Conservation (phyloP, 2,888 invertebrate genomes). For the Andrena flavipes region DNA sequence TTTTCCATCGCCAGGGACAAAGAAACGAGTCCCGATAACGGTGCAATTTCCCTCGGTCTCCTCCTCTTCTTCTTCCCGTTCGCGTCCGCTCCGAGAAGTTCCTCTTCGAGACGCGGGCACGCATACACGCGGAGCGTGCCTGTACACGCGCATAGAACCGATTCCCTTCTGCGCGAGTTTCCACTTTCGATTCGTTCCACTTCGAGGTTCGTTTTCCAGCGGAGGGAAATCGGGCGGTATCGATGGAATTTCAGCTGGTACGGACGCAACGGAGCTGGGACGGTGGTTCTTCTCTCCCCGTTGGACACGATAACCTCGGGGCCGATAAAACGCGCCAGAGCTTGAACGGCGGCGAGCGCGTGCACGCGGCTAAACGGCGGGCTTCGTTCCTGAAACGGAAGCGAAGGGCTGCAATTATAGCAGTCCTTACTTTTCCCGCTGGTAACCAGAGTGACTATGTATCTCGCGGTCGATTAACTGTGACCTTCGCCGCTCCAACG, state of each 20-base stretch:
- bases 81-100: not conserved
- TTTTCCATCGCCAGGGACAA: conserved; percentile 25
- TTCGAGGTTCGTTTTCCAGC: conserved; percentile 16
- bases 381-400: conserved; percentile 58
- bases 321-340: conserved; percentile 24
- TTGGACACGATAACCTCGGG: not conserved
- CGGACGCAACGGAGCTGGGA: not conserved
- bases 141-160: not conserved
- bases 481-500: conserved; percentile 73
- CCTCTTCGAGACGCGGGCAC: not conserved
- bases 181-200: conserved; percentile 44
- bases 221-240: not conserved
- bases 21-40: conserved; percentile 48
- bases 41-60: conserved; percentile 43
- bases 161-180: not conserved
- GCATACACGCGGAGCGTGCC: not conserved
- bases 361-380: conserved; percentile 12
- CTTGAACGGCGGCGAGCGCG: not conserved
- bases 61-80: not conserved
- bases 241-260: not conserved
- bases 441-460: conserved; percentile 63
- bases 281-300: not conserved
- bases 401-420: conserved; percentile 67
- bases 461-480: conserved; percentile 75
- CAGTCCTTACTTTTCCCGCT: conserved; percentile 61